Evolutionary conservation across 2,888 invertebrate genomes (phyloP).

Genomic region (Glyphotaelius pellucidus): DNA sequence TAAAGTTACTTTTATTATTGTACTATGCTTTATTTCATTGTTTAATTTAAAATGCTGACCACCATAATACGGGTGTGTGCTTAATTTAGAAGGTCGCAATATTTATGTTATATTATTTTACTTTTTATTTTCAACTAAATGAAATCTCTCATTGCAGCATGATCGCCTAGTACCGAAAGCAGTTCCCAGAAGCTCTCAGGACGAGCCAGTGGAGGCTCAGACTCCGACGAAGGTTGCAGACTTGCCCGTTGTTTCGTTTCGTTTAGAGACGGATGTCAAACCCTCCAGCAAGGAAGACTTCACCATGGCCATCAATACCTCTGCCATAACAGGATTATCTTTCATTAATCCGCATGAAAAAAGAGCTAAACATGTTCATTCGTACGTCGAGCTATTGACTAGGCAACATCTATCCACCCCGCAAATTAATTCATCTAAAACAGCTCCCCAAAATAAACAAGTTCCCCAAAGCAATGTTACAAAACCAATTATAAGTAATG

Average conservation of each 20-base stretch:
- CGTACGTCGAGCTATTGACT: conserved; percentile 62
- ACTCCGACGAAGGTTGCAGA: background rate
- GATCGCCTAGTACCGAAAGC: conserved; percentile 77
- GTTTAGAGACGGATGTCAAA: conserved; percentile 29
- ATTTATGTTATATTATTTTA: too few relatives aligned
- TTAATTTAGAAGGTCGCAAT: too few relatives aligned
- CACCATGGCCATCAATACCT: conserved; percentile 59
- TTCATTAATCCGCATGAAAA: conserved; percentile 59
- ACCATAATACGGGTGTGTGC: too few relatives aligned
- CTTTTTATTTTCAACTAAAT: background rate
- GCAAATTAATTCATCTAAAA: background rate
- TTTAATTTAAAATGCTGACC: too few relatives aligned
- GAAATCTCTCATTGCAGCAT: conserved; percentile 71
- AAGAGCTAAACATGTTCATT: conserved; percentile 48
- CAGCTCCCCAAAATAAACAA: background rate
- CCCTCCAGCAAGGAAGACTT: conserved; percentile 54
- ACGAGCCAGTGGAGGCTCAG: background rate
- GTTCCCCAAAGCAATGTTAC: background rate
- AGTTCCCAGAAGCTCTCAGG: conserved; percentile 72
- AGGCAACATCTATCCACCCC: conserved; percentile 44
- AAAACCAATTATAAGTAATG: background rate
- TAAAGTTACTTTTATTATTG: too few relatives aligned
- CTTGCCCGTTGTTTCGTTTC: background rate
- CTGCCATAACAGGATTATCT: conserved; percentile 58
- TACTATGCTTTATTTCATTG: too few relatives aligned